Percentiles rank a stretch among this genome's conserved stretches.
phyloP scores from a whole-genome alignment of 2,888 invertebrate genomes.

The Apotomis capreana region DNA sequence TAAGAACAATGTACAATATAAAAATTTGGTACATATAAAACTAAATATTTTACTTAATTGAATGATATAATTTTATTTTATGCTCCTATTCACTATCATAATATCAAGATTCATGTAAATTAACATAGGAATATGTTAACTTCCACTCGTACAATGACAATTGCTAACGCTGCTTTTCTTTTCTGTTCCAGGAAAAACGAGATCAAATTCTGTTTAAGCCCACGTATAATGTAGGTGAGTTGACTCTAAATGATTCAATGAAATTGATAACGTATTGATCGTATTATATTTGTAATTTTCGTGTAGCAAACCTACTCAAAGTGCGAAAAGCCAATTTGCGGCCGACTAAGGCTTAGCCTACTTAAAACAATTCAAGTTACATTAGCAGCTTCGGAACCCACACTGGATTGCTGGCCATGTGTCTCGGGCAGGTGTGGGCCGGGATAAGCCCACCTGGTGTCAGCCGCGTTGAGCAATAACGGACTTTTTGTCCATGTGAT shows the following conservation, averaged over 20 bases:
- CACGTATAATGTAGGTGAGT: constrained; percentile 62
- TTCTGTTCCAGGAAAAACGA: constrained; percentile 50
- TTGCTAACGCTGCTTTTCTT: constrained; percentile 19
- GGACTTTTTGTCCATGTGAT: not conserved
- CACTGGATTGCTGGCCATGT: constrained; percentile 36
- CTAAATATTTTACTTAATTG: too few relatives aligned
- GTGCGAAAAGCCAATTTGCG: constrained; percentile 9
- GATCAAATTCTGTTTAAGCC: constrained; percentile 42
- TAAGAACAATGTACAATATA: too few relatives aligned
- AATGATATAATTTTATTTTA: too few relatives aligned
- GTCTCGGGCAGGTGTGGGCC: constrained; percentile 41
- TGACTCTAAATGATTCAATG: not conserved
- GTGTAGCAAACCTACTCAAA: not conserved
- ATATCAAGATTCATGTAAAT: too few relatives aligned
- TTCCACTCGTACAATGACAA: too few relatives aligned
- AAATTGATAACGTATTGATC: too few relatives aligned
- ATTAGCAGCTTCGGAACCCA: constrained; percentile 38
- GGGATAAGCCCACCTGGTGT: not conserved
- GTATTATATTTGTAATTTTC: not conserved
- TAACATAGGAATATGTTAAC: too few relatives aligned
- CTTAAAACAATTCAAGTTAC: constrained; percentile 36
- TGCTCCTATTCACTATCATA: too few relatives aligned
- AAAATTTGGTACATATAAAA: too few relatives aligned
- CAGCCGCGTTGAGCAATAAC: constrained; percentile 3
- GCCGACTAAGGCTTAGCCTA: constrained; percentile 23